Percentiles rank a stretch among this genome's conserved stretches.
Evolutionary conservation across 2,888 invertebrate genomes (phyloP).

Genomic region (Entomobrya proxima): DNA sequence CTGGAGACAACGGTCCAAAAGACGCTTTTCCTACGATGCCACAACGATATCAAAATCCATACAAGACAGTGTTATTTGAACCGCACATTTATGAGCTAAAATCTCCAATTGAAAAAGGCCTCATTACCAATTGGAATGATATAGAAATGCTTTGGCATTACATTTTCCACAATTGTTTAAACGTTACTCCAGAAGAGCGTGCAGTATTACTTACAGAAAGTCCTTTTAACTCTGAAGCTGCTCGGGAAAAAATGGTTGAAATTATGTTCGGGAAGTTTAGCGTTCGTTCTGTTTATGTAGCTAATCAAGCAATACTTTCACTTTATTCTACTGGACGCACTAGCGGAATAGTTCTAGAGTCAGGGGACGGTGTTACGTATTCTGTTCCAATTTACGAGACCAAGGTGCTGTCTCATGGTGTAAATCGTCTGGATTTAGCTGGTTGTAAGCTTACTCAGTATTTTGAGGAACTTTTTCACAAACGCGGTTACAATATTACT

Average conservation of each 20-base stretch:
- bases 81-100: too few species aligned
- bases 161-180: constrained; percentile 78
- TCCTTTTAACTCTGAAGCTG: constrained; percentile 94
- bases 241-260: constrained; percentile 92
- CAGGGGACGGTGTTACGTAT: constrained; percentile 94
- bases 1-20: constrained; percentile 85
- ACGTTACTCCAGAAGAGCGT: constrained; percentile 78
- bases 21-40: constrained; percentile 85
- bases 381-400: constrained; percentile 95
- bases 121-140: constrained; percentile 80
- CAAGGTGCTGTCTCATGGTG: constrained; percentile 81
- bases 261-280: constrained; percentile 80
- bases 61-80: constrained; percentile 79
- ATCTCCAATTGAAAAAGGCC: constrained; percentile 80
- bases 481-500: constrained; percentile 83
- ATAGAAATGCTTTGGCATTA: constrained; percentile 79
- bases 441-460: constrained; percentile 80
- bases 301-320: constrained; percentile 86
- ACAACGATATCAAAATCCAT: constrained; percentile 79
- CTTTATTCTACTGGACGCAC: constrained; percentile 95
- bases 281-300: constrained; percentile 79
- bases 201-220: constrained; percentile 93
- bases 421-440: constrained; percentile 95
- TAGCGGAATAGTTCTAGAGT: constrained; percentile 94
- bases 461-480: constrained; percentile 80